These are phyloP conservation scores for Ceraclea dissimilis DNA, from an alignment of 2,888 invertebrate genomes.

Conservation along the genomic window DNA sequence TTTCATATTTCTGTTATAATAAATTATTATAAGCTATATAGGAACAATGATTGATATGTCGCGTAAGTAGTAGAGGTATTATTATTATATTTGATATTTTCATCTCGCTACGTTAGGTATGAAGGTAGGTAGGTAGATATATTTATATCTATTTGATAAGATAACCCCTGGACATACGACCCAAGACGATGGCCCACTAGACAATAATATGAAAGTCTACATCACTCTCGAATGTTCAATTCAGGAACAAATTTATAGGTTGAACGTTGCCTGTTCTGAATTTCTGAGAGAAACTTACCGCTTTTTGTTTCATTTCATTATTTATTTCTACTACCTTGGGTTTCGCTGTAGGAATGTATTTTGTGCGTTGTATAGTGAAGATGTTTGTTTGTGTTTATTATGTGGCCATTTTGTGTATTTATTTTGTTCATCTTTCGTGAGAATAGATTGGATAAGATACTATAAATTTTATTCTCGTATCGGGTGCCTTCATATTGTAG, in stretches of 20 bases:
- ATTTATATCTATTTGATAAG: neutral
- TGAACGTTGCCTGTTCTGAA: neutral
- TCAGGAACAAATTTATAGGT: neutral
- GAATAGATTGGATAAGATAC: conserved; percentile 1
- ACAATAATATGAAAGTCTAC: neutral
- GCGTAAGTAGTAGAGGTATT: no score
- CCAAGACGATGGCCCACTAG: neutral
- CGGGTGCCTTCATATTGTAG: neutral
- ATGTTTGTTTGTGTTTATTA: neutral
- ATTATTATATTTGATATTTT: no score
- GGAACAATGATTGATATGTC: no score
- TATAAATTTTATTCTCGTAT: neutral
- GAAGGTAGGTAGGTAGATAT: no score
- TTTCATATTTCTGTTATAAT: no score
- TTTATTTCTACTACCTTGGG: neutral
- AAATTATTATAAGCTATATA: no score
- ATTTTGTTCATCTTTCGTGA: conserved; percentile 1
- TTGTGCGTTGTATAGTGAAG: neutral
- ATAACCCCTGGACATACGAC: neutral
- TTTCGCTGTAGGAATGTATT: neutral
- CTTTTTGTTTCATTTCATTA: conserved; percentile 1
- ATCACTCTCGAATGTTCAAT: neutral
- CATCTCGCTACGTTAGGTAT: no score
- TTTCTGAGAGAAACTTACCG: neutral
- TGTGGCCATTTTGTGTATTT: conserved; percentile 1